Evolutionary conservation across 1,140 invertebrate species (phyloP), one percentile per base, ranked within the genome.

Genomic region (Danaus melanippus): DNA sequence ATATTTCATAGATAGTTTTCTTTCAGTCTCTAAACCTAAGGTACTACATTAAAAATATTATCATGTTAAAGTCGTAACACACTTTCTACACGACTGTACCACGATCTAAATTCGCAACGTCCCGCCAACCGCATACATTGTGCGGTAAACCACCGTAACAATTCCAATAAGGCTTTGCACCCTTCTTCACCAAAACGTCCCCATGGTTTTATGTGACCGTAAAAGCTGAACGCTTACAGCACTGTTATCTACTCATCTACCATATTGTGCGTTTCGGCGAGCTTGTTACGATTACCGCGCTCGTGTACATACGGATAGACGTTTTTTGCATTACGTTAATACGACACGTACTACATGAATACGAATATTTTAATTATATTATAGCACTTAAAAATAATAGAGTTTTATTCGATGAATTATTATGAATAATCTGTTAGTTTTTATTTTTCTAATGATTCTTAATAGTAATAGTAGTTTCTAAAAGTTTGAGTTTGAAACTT

Each of bases 221-320:
- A 79, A 79, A 83, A 71, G 69, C 77, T 66, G 58, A 68, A 75
- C 76, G 76, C 74, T 80, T 72, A 74, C 69, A 57, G 64, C 51
- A 53, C 60, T 32, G 78, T 84, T 84, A 84, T 82, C 80, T 80
- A 67, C 74, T 70, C 79, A 84, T 82, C 79, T 71, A 64, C 64
- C 79, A 79, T 84, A 84, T 80, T 84, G 81, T 81, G 78, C 68
- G 79, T 79, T 84, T 80, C 74, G 71, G 70, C 65, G 66, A 54
- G 62, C 72, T 75, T 78, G 76, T 82, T 75, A 71, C 75, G 76
- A 74, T 71, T 64, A 66, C 62, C 42, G 47, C 15, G 40, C 42
- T n/a, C 49, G 53, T 42, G 44, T 57, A 72, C 63, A 69, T 53
- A 84, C 67, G 69, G 64, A 9, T 8, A 15, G 15, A 15, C 56